These are phyloP conservation scores for Lepidocyrtoides sp. DNA, from an alignment of 2,888 invertebrate genomes.

Conservation along the genomic window DNA sequence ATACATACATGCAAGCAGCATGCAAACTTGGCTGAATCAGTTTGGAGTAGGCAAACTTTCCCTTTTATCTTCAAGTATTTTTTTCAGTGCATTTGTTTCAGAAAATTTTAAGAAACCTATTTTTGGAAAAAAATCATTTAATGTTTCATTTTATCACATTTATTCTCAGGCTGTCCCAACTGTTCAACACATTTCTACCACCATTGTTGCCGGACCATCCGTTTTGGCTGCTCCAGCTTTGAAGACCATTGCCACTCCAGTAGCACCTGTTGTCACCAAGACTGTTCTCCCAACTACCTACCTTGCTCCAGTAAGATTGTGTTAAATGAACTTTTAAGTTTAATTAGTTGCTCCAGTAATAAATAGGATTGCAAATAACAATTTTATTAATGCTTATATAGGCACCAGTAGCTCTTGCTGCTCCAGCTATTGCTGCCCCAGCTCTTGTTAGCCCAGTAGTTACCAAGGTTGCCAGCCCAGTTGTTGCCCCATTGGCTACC, in stretches of 20 bases:
- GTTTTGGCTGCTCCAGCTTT: background rate
- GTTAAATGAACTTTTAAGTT: too few relatives aligned
- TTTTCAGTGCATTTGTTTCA: background rate
- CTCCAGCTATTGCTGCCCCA: constrained; percentile 18
- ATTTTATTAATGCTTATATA: background rate
- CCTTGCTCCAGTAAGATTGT: background rate
- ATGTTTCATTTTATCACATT: background rate
- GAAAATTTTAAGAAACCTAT: background rate
- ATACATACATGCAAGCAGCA: background rate
- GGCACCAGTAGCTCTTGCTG: background rate
- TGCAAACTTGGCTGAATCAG: background rate
- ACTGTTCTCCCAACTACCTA: background rate
- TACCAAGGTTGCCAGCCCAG: too few relatives aligned
- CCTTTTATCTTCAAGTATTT: background rate
- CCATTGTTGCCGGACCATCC: background rate
- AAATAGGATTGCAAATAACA: background rate
- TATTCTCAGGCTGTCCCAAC: background rate
- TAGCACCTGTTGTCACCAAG: background rate
- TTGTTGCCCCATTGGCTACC: too few relatives aligned
- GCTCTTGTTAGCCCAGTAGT: background rate
- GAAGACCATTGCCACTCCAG: constrained; percentile 9
- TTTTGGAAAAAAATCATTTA: background rate
- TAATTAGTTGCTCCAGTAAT: background rate
- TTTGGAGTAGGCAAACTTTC: background rate
- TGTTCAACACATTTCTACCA: constrained; percentile 19